Evolutionary conservation across 2,888 invertebrate genomes (phyloP), one percentile per base, ranked within the genome.

Genomic region (Cantharis flavilabris): DNA sequence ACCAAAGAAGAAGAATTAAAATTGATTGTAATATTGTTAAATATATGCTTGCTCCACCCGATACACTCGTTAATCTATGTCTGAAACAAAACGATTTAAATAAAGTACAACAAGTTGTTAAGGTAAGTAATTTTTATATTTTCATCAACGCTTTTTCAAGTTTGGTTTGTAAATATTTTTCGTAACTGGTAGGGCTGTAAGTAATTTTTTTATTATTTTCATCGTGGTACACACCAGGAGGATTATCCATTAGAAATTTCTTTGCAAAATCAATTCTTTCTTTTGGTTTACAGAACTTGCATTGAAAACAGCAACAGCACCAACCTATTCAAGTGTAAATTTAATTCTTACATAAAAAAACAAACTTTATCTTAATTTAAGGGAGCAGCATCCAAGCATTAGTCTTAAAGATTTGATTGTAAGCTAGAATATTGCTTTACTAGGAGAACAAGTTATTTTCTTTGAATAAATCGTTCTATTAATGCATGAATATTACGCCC

Each of bases 21-120:
- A 80, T 81, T 23, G 16, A 90, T 49, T 67, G 63, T 11, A 90
- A 91, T 82, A 90, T 93, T 80, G 89, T 93, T 72, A 91, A 91
- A 65, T 91, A 92, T 72, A 94, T 97, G 95, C 86, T 96, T 72
- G 92, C 95, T 9, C 92, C 94, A 30, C 94, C 94, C 0, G 93
- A 93, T 81, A 93, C 93, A 80, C 89, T 96, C 67, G 92, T 96
- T n/a, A 91, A 93, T 62, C 90, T 94, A 85, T 95, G 95, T 65
- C 89, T 97, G 64, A 93, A 94, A 83, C 92, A 92, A 78, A 92
- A 92, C 76, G 93, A 95, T 85, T 93, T 94, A 81, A 90, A 91
- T 7, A 93, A 94, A 88, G 95, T 95, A 0, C 92, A 93, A 83
- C 92, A 95, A 88, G 95, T 96, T 78, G 92, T 96, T 82, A 92